Percentiles rank a stretch among this genome's conserved stretches.
Conservation (phyloP, 2,113 vertebrate species). For the Phoxinus phoxinus region DNA sequence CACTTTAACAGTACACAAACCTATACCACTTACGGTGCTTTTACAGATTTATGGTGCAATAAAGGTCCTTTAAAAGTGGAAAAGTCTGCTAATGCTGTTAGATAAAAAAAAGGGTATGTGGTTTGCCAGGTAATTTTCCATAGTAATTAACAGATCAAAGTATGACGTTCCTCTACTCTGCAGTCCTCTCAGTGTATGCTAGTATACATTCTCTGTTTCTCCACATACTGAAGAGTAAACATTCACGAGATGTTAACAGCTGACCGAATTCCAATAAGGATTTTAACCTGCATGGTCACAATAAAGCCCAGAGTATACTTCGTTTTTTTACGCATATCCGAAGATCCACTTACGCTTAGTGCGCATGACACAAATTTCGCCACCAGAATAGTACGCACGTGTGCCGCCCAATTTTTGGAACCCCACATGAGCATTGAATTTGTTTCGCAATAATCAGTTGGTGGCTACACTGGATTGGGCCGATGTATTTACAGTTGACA, state of each 20-base stretch:
- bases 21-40: not conserved
- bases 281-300: not conserved
- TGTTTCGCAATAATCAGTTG: no score
- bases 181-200: conserved; percentile 39
- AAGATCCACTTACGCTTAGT: no score
- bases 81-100: conserved; percentile 64
- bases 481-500: not conserved
- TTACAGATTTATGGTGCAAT: conserved; percentile 34
- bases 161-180: conserved; percentile 35
- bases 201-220: not conserved
- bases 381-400: no score
- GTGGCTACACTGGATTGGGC: no score
- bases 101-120: conserved; percentile 37
- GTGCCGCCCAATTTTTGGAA: no score
- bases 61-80: conserved; percentile 59
- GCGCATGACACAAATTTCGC: no score
- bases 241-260: not conserved
- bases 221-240: not conserved
- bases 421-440: no score
- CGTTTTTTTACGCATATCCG: fast-evolving
- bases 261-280: not conserved
- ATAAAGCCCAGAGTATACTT: not conserved
- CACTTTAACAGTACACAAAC: not conserved
- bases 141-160: conserved; percentile 73
- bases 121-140: conserved; percentile 66